phyloP scores from a whole-genome alignment of 2,888 invertebrate genomes.

The Microctonus hyperodae region DNA sequence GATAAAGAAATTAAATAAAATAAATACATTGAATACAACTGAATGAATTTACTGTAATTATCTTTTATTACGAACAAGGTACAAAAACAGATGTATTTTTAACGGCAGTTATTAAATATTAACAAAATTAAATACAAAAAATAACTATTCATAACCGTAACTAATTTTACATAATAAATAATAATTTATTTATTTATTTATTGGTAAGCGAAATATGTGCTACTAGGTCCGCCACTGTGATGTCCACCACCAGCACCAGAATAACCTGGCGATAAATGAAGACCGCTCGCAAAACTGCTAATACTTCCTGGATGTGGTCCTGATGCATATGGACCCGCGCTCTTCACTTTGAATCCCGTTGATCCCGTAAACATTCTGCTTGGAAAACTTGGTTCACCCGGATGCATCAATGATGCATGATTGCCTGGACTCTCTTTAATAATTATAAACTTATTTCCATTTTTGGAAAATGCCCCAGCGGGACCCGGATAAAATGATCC shows the following conservation, averaged over 20 bases:
- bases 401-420: slow-evolving; percentile 38
- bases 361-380: slow-evolving; percentile 34
- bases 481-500: slow-evolving; percentile 40
- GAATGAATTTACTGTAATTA: neutral
- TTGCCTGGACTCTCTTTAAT: slow-evolving; percentile 46
- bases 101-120: slow-evolving; percentile 28
- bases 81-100: slow-evolving; percentile 25
- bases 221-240: slow-evolving; percentile 30
- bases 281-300: slow-evolving; percentile 38
- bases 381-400: slow-evolving; percentile 36
- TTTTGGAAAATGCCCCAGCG: slow-evolving; percentile 42
- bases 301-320: slow-evolving; percentile 41
- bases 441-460: slow-evolving; percentile 45
- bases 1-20: neutral
- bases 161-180: slow-evolving; percentile 37
- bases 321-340: slow-evolving; percentile 35
- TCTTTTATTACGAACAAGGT: slow-evolving; percentile 23
- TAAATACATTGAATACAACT: neutral
- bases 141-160: slow-evolving; percentile 15
- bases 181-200: slow-evolving; percentile 31
- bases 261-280: slow-evolving; percentile 42
- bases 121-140: slow-evolving; percentile 32
- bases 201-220: slow-evolving; percentile 37
- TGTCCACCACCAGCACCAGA: slow-evolving; percentile 38
- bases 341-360: slow-evolving; percentile 48